These are phyloP conservation scores for Equus przewalskii DNA, from an alignment of 2,113 vertebrate genomes.

Conservation along the genomic window DNA sequence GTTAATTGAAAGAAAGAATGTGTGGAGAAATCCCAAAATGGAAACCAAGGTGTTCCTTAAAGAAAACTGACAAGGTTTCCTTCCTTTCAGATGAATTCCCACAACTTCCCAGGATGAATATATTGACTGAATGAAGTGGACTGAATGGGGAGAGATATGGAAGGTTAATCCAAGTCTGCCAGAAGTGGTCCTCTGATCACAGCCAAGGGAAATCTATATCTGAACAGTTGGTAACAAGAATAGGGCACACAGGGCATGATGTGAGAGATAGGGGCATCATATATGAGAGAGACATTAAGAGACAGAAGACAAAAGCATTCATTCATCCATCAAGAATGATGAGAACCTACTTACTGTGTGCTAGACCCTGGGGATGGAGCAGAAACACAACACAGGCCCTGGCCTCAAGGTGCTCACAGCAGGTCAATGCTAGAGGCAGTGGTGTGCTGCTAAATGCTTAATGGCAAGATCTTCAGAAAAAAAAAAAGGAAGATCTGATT, in stretches of 20 bases:
- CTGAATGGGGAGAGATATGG: not conserved
- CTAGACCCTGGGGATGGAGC: not conserved
- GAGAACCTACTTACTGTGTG: not conserved
- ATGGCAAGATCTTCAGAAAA: not conserved
- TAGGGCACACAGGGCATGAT: not conserved
- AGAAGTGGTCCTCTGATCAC: not conserved
- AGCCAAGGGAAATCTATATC: not conserved
- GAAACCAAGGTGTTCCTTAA: conserved; percentile 19
- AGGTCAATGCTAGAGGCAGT: not conserved
- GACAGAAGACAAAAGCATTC: not conserved
- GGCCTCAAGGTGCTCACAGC: not conserved
- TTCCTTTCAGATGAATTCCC: not conserved
- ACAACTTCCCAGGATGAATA: not conserved
- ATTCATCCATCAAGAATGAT: not conserved
- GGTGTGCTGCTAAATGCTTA: not conserved
- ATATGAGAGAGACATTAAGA: not conserved
- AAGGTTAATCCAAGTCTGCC: not conserved
- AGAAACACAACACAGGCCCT: not conserved
- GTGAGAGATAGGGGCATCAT: not conserved
- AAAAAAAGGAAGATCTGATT: not conserved
- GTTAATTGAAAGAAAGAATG: not conserved
- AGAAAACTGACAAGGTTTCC: not conserved
- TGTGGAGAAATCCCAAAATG: conserved; percentile 24
- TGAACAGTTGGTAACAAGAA: not conserved
- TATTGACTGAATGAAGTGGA: not conserved